phyloP scores from a whole-genome alignment of 2,888 invertebrate species.

The Podotricha telesiphe region DNA sequence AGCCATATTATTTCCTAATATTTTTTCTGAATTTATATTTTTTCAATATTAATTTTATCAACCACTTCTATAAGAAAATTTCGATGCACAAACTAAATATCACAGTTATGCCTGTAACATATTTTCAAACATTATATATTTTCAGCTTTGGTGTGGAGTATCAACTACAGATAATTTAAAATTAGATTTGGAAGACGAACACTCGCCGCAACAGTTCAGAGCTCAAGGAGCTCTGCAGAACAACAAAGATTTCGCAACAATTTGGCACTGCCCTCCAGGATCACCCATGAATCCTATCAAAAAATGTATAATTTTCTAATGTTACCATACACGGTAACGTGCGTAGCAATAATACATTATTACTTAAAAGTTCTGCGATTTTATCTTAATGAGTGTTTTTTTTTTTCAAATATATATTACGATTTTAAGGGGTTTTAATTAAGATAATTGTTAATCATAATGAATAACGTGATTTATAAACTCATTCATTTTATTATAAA shows the following conservation, averaged over 20 bases:
- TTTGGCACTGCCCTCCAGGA: constrained; percentile 82
- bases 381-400: not conserved
- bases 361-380: not conserved
- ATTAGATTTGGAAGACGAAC: constrained; percentile 87
- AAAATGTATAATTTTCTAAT: constrained; percentile 45
- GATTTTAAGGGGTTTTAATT: not conserved
- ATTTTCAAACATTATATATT: constrained; percentile 7
- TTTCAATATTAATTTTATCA: too few species aligned
- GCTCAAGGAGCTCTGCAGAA: constrained; percentile 88
- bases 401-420: not conserved
- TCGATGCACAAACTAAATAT: too few species aligned
- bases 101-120: not conserved
- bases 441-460: not conserved
- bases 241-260: constrained; percentile 87
- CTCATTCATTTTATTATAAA: constrained; percentile 41
- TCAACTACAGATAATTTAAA: constrained; percentile 85
- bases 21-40: too few species aligned
- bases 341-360: too few species aligned
- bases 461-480: constrained; percentile 4
- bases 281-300: constrained; percentile 82
- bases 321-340: too few species aligned
- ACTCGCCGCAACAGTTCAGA: constrained; percentile 88
- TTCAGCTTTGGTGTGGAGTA: constrained; percentile 93
- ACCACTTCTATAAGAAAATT: too few species aligned
- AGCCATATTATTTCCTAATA: too few species aligned